Base-by-base conservation (phyloP, 2,797 vertebrate genomes). In the Sebastes hubbsi region DNA sequence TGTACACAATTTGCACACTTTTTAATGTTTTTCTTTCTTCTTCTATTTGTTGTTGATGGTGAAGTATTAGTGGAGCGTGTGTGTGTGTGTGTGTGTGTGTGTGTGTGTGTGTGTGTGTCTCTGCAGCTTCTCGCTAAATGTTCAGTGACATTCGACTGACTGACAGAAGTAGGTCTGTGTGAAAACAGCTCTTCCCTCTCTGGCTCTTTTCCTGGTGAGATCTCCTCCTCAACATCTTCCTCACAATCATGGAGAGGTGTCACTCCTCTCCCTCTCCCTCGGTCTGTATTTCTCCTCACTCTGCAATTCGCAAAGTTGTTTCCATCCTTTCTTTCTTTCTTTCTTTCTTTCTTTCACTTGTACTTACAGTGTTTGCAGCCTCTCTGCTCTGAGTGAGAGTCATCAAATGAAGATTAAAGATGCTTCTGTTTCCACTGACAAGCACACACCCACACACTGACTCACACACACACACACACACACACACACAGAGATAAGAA, bases 401-500 rank as follows among this genome's bases (percentile, higher is more conserved):
- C 89, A 93, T 95, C 92, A 94, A 93, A 95, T 93, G 92, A 94
- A 95, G 93, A 95, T 95, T 93, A 94, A 95, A 94, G 89, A 94
- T 81, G 72, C 84, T 83, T 89, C 86, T 91, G 87, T 90, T 93
- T 93, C 91, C 86, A 80, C 86, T 92, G 88, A 92, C 89, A 90
- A 87, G 63, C 89, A 38, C 30, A 38, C 70, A 55, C 52, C 12
- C 49, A 32, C 49, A 61, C 56, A 75, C 60, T 32, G 20, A 72
- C 81, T 68, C 55, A 61, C 58, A 29, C 76, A 70, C 83, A 67
- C 29, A 46, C 13, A 64, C 52, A 49, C 72, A 66, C 54, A 42
- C 6, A 42, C 54, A 77, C 56, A 29, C 77, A 68, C 83, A 67
- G 16, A 46, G 18, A 20, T n/a, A 55, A 10, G 5, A 42, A 49